Evolutionary conservation across 2,113 vertebrate species (phyloP).

Genomic region (Casuarius casuarius): DNA sequence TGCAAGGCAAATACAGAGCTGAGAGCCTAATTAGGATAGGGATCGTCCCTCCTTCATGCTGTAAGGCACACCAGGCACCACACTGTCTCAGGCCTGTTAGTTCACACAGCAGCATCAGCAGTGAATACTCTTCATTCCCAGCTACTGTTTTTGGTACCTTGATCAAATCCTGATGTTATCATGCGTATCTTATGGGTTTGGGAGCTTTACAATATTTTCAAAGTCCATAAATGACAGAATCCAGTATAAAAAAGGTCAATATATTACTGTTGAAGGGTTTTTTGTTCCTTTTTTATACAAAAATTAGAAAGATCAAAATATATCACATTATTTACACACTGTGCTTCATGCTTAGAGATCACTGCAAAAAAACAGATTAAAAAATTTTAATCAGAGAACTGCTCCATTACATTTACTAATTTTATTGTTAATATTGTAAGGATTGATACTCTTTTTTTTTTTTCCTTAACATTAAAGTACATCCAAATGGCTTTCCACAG

Average conservation of each 20-base stretch:
- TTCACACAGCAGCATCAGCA: conserved; percentile 42
- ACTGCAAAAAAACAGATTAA: conserved; percentile 85
- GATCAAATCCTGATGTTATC: conserved; percentile 1
- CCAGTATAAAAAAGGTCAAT: conserved; percentile 83
- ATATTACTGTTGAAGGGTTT: conserved; percentile 87
- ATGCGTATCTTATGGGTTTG: neutral
- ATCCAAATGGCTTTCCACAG: neutral
- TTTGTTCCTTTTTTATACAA: conserved; percentile 79
- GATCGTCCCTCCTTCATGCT: conserved; percentile 15
- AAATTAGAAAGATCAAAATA: conserved; percentile 84
- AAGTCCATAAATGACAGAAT: conserved; percentile 64
- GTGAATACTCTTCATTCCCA: conserved; percentile 31
- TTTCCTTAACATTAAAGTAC: neutral
- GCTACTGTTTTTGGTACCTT: neutral
- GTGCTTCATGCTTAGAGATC: conserved; percentile 85
- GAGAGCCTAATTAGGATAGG: neutral
- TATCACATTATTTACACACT: conserved; percentile 86
- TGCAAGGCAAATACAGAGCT: conserved; percentile 29
- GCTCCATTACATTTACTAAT: neutral
- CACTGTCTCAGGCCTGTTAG: conserved; percentile 41
- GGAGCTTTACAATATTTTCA: conserved; percentile 48
- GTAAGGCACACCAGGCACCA: neutral
- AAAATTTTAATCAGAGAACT: neutral
- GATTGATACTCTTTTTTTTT: neutral
- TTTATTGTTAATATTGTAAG: neutral